phyloP scores from a whole-genome alignment of 1,140 invertebrate genomes.

The Octopus sinensis region DNA sequence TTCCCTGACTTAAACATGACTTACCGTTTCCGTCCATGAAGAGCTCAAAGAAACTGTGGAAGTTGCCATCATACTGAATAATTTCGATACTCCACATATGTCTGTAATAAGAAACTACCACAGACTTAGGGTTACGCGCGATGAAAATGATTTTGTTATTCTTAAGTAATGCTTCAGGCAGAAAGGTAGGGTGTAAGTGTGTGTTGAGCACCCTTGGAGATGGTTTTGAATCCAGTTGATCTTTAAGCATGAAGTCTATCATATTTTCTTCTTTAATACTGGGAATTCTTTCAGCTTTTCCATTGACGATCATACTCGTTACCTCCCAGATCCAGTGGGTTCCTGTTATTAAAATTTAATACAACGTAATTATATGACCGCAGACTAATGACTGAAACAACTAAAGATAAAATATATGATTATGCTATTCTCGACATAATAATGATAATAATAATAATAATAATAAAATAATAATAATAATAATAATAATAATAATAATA shows the following conservation, averaged over 20 bases:
- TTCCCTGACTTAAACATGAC: not conserved
- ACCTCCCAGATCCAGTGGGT: conserved; percentile 49
- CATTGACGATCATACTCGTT: conserved; percentile 28
- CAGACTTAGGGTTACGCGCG: conserved; percentile 37
- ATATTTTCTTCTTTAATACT: conserved; percentile 30
- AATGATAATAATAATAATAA: too few relatives aligned
- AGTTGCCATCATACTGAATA: conserved; percentile 22
- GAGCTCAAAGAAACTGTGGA: conserved; percentile 17
- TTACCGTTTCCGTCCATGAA: conserved; percentile 25
- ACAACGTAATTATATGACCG: too few relatives aligned
- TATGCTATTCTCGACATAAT: too few relatives aligned
- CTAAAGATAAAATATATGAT: too few relatives aligned
- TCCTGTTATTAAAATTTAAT: conserved; percentile 20
- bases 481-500: too few relatives aligned
- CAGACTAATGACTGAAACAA: too few relatives aligned
- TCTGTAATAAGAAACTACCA: conserved; percentile 37
- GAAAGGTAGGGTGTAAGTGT: conserved; percentile 30
- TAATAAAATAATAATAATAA: too few relatives aligned
- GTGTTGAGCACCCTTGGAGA: conserved; percentile 43
- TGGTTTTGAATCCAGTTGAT: conserved; percentile 23
- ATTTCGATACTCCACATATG: conserved; percentile 21
- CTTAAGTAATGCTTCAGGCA: conserved; percentile 27
- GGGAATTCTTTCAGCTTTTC: conserved; percentile 29
- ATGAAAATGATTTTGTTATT: conserved; percentile 29
- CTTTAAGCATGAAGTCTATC: conserved; percentile 21